These are phyloP conservation scores for Megastigmus dorsalis DNA, from an alignment of 2,888 invertebrate genomes.

Conservation along the genomic window DNA sequence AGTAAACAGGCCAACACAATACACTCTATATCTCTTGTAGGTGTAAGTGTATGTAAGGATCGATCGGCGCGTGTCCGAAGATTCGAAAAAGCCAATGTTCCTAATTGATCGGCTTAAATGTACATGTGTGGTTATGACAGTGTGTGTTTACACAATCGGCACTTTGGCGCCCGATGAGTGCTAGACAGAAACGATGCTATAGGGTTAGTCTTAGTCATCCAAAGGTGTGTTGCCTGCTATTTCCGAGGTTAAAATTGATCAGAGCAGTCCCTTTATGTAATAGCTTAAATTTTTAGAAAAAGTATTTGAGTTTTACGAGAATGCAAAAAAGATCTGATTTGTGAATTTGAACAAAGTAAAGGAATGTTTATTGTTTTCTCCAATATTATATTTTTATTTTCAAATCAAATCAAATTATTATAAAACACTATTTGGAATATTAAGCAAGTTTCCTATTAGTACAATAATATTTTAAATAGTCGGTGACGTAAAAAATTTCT, in stretches of 20 bases:
- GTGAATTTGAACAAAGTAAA: too few species aligned
- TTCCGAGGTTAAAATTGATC: background rate
- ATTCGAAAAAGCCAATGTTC: constrained; percentile 69
- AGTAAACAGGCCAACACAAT: background rate
- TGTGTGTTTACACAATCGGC: background rate
- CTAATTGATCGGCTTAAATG: constrained; percentile 68
- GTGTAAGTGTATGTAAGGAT: background rate
- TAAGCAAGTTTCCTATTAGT: too few species aligned
- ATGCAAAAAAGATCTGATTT: too few species aligned
- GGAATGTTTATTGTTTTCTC: too few species aligned
- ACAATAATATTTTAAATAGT: too few species aligned
- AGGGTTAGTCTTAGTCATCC: constrained; percentile 68
- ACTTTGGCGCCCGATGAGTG: background rate
- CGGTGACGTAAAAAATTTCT: too few species aligned
- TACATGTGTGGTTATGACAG: background rate
- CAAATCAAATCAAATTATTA: too few species aligned
- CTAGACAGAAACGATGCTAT: background rate
- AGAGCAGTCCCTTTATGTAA: too few species aligned
- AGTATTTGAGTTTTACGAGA: background rate
- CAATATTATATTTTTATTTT: too few species aligned
- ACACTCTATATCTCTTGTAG: background rate
- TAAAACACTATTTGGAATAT: too few species aligned
- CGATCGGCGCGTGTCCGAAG: background rate
- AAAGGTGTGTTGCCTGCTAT: constrained; percentile 65
- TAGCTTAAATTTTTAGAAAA: too few species aligned